A percentile compares a stretch with the other conserved stretches of the same genome.
Conservation (phyloP, 2,888 invertebrate genomes). For the Stictocephala bisonia region DNA sequence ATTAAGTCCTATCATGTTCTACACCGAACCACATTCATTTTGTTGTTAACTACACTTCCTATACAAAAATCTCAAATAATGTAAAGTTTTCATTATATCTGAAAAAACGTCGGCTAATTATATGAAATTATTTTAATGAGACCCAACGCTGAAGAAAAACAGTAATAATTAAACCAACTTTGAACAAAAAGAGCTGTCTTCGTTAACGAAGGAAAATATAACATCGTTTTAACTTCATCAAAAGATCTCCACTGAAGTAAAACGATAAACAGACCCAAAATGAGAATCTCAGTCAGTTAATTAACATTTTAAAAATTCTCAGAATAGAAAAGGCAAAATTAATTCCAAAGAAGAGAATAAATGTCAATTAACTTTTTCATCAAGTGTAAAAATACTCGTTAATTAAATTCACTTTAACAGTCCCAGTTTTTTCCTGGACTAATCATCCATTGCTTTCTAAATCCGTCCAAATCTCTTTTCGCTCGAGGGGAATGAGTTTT, state of each 20-base stretch:
- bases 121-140: too few relatives aligned
- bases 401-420: slow-evolving; percentile 43
- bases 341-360: slow-evolving; percentile 44
- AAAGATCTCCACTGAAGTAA: slow-evolving; percentile 27
- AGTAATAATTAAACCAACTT: too few relatives aligned
- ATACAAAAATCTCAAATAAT: too few relatives aligned
- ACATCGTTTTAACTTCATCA: slow-evolving; percentile 18
- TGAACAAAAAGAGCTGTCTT: too few relatives aligned
- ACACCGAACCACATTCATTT: too few relatives aligned
- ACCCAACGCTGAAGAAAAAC: too few relatives aligned
- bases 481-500: slow-evolving; percentile 47
- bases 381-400: slow-evolving; percentile 42
- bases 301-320: slow-evolving; percentile 34
- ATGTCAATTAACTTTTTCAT: slow-evolving; percentile 46
- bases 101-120: too few relatives aligned
- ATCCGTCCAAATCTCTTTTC: slow-evolving; percentile 48
- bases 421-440: slow-evolving; percentile 45
- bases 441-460: slow-evolving; percentile 48
- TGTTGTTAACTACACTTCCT: too few relatives aligned
- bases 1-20: too few relatives aligned
- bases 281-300: slow-evolving; percentile 23
- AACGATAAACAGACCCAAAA: slow-evolving; percentile 29
- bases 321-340: slow-evolving; percentile 38
- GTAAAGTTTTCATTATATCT: too few relatives aligned
- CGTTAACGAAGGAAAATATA: too few relatives aligned